Percentiles rank a stretch among this genome's conserved stretches.
Evolutionary conservation across 2,797 vertebrate species (phyloP).

Genomic region (Girardinus metallicus): DNA sequence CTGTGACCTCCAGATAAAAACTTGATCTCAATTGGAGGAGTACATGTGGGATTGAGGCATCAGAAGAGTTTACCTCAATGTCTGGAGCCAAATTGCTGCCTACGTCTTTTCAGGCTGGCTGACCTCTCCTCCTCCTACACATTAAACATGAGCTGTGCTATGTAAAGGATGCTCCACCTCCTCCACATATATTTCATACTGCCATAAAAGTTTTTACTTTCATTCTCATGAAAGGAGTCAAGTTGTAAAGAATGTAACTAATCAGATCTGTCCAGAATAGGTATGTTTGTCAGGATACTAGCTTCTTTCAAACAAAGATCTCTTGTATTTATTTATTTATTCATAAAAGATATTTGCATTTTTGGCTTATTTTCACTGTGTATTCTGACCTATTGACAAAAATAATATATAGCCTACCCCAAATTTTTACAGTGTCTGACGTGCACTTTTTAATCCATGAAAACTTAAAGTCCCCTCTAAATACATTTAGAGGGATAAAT

Average conservation of each 20-base stretch:
- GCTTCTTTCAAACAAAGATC: not conserved
- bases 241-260: not conserved
- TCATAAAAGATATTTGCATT: not conserved
- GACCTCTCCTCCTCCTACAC: conserved; percentile 53
- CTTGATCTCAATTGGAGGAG: conserved; percentile 41
- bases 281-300: not conserved
- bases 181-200: conserved; percentile 22
- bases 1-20: conserved; percentile 44
- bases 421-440: not conserved
- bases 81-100: conserved; percentile 60
- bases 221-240: conserved; percentile 14
- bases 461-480: not conserved
- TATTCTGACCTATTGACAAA: not conserved
- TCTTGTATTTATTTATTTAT: not conserved
- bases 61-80: conserved; percentile 66
- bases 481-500: not conserved
- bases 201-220: conserved; percentile 16
- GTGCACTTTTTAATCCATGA: not conserved
- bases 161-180: conserved; percentile 1
- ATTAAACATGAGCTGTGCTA: conserved; percentile 34
- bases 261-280: not conserved
- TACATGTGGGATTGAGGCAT: conserved; percentile 59
- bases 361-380: not conserved
- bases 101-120: conserved; percentile 33
- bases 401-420: not conserved